These are phyloP conservation scores for Mamestra configurata DNA, from an alignment of 1,140 invertebrate species.

Conservation along the genomic window DNA sequence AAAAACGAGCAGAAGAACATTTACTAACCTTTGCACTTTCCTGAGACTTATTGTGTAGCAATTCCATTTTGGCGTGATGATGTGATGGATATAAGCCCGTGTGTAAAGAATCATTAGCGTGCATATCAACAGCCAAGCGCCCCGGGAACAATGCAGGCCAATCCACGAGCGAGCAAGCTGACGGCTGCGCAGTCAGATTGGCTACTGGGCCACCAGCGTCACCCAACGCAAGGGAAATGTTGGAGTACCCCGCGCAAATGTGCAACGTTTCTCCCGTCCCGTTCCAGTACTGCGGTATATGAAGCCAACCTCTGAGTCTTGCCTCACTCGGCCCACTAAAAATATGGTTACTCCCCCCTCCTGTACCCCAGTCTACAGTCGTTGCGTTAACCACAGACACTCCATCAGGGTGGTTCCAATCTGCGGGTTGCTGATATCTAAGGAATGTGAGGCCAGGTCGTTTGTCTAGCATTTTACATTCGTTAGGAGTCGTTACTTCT, in stretches of 20 bases:
- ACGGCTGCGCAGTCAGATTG: conserved; percentile 91
- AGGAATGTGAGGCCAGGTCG: conserved; percentile 96
- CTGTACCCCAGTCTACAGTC: conserved; percentile 92
- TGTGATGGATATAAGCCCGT: conserved; percentile 87
- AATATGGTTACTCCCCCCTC: conserved; percentile 90
- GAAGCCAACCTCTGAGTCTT: conserved; percentile 93
- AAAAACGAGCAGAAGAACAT: neutral
- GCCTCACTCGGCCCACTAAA: conserved; percentile 92
- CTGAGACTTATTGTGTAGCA: conserved; percentile 91
- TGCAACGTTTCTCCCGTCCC: conserved; percentile 90
- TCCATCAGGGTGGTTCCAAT: conserved; percentile 95
- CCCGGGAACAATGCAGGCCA: conserved; percentile 88
- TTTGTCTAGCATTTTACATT: conserved; percentile 94
- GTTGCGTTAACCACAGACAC: conserved; percentile 95
- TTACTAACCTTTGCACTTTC: conserved; percentile 91
- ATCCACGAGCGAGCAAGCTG: conserved; percentile 89
- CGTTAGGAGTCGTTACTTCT: conserved; percentile 92
- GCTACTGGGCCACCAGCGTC: conserved; percentile 77
- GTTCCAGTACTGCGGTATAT: conserved; percentile 92
- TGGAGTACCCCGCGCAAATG: conserved; percentile 91
- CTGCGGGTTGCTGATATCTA: conserved; percentile 95
- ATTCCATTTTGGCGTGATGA: conserved; percentile 93
- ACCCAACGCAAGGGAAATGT: conserved; percentile 74
- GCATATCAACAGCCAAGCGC: conserved; percentile 92
- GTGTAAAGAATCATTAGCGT: conserved; percentile 89